Evolutionary conservation across 1,140 invertebrate species (phyloP).

Genomic region (Caenorhabditis elegans): DNA sequence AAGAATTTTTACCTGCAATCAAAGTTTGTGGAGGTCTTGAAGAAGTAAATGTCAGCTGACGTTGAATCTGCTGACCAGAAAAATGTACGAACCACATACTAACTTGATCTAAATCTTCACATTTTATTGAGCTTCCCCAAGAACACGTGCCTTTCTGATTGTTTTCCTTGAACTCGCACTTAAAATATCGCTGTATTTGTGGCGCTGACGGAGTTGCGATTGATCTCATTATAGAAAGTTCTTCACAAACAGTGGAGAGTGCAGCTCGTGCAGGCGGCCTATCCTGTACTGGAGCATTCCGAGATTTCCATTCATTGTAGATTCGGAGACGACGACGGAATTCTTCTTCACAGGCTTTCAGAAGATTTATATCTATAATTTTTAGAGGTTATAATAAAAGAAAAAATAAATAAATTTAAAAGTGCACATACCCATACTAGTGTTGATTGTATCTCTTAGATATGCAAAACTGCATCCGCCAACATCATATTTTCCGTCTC

Average conservation of each 20-base stretch:
- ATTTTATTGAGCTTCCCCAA: too few species aligned
- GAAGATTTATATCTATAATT: constrained; percentile 69
- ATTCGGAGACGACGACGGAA: constrained; percentile 96
- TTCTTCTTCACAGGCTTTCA: constrained; percentile 88
- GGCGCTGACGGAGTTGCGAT: too few species aligned
- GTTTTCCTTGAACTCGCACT: too few species aligned
- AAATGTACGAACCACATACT: background rate
- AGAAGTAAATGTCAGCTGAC: constrained; percentile 93
- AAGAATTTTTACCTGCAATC: constrained; percentile 73
- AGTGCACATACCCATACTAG: constrained; percentile 80
- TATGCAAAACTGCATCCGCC: constrained; percentile 98
- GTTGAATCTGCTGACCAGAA: constrained; percentile 90
- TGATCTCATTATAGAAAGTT: too few species aligned
- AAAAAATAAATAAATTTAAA: background rate
- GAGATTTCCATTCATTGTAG: constrained; percentile 94
- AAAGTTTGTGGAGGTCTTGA: constrained; percentile 84
- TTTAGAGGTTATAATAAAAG: background rate
- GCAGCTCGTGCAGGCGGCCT: too few species aligned
- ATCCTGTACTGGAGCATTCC: constrained; percentile 66
- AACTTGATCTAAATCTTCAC: background rate
- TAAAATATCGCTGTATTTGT: too few species aligned
- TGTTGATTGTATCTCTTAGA: constrained; percentile 92
- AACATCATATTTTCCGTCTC: constrained; percentile 78
- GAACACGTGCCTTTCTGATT: too few species aligned
- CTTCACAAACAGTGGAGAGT: too few species aligned